Evolutionary conservation across 2,113 vertebrate species (phyloP).

Genomic region (Calyptommatus sinebrachiatus): DNA sequence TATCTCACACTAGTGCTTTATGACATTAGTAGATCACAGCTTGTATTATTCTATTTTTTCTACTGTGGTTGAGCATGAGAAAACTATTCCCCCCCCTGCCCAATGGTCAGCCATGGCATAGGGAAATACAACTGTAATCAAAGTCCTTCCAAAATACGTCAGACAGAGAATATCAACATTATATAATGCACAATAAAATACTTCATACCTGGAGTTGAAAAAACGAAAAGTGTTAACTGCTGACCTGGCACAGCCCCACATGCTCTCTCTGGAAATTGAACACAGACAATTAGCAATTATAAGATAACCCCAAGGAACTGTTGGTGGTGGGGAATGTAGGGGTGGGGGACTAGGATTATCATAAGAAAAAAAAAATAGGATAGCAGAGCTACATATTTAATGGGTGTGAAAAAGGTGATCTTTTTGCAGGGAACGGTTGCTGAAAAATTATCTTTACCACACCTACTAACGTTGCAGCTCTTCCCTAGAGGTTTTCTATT

Average conservation of each 20-base stretch:
- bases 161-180: slow-evolving; percentile 56
- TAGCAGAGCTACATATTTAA: too few relatives aligned
- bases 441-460: too few relatives aligned
- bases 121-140: slow-evolving; percentile 41
- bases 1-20: background rate
- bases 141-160: slow-evolving; percentile 45
- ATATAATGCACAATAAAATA: slow-evolving; percentile 69
- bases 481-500: too few relatives aligned
- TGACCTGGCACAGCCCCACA: slow-evolving; percentile 74
- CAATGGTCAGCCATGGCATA: slow-evolving; percentile 11
- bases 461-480: too few relatives aligned
- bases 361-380: too few relatives aligned
- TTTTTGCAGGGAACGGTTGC: too few relatives aligned
- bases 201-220: slow-evolving; percentile 75
- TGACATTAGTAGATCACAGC: too few relatives aligned
- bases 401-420: too few relatives aligned
- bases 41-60: too few relatives aligned
- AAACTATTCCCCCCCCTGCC: background rate
- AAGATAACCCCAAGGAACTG: slow-evolving; percentile 61
- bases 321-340: slow-evolving; percentile 53
- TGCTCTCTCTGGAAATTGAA: slow-evolving; percentile 75
- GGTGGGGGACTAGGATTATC: slow-evolving; percentile 30
- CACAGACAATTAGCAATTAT: slow-evolving; percentile 73
- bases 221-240: slow-evolving; percentile 73
- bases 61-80: too few relatives aligned